phyloP scores from a whole-genome alignment of 1,140 invertebrate species.

The Heliconius himera region DNA sequence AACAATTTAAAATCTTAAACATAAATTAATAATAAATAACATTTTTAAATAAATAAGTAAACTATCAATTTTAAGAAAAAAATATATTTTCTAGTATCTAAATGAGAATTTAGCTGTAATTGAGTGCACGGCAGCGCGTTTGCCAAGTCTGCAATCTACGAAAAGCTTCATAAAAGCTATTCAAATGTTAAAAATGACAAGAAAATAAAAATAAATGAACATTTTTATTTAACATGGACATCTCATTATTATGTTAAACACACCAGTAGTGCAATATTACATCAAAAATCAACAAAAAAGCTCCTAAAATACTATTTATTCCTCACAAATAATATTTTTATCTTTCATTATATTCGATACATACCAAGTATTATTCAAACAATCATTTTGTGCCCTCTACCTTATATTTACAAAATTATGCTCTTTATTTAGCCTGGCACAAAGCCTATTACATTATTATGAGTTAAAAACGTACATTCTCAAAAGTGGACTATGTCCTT shows the following conservation, averaged over 20 bases:
- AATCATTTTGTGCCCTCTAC: conserved; percentile 43
- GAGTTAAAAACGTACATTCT: background rate
- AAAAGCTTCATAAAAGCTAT: background rate
- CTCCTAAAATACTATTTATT: background rate
- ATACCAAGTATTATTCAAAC: background rate
- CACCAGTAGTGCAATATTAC: background rate
- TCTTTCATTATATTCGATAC: background rate
- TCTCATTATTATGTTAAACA: background rate
- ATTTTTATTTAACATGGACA: background rate
- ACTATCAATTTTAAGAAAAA: background rate
- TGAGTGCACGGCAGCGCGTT: background rate
- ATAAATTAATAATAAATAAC: background rate
- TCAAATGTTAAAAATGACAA: background rate
- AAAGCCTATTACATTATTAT: background rate
- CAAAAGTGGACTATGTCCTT: background rate
- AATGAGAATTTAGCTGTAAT: background rate
- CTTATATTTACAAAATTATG: conserved; percentile 39
- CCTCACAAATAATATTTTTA: background rate
- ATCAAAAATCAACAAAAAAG: background rate
- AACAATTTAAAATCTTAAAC: background rate
- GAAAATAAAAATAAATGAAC: background rate
- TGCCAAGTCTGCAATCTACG: conserved; percentile 6
- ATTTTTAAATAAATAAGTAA: background rate
- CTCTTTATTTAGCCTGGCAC: background rate
- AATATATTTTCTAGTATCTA: background rate